Evolutionary conservation across 2,797 vertebrate genomes (phyloP).

Genomic region (Cyprinodon diabolis): DNA sequence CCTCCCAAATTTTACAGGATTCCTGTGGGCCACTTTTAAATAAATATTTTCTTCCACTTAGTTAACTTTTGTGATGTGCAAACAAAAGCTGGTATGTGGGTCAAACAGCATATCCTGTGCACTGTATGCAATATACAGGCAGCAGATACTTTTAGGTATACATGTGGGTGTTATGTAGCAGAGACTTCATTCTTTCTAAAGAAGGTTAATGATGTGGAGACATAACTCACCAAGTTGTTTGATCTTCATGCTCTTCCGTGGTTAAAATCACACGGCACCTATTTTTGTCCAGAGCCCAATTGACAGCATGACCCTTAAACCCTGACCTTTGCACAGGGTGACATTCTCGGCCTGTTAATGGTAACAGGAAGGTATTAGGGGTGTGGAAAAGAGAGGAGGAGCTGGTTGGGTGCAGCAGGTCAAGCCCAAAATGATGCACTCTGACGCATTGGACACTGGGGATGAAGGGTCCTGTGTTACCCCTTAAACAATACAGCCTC

Average conservation of each 20-base stretch:
- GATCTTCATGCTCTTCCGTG: conserved; percentile 56
- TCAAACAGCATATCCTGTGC: conserved; percentile 39
- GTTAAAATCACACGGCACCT: conserved; percentile 76
- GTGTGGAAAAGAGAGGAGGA: conserved; percentile 52
- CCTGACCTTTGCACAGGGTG: conserved; percentile 75
- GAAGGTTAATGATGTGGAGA: conserved; percentile 48
- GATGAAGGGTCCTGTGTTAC: conserved; percentile 63
- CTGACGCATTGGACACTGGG: conserved; percentile 43
- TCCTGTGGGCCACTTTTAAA: conserved; percentile 70
- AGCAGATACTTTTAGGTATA: conserved; percentile 17
- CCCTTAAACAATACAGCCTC: conserved; percentile 70
- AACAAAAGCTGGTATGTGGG: conserved; percentile 62
- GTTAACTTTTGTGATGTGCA: conserved; percentile 54
- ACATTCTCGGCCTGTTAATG: conserved; percentile 70
- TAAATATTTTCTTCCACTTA: conserved; percentile 56
- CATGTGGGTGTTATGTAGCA: conserved; percentile 21
- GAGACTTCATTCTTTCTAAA: conserved; percentile 16
- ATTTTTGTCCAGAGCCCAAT: conserved; percentile 75
- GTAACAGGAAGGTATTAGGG: conserved; percentile 85
- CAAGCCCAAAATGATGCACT: conserved; percentile 78
- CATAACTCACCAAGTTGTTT: conserved; percentile 53
- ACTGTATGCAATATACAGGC: conserved; percentile 37
- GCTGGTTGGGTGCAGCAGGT: conserved; percentile 68
- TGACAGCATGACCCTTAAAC: conserved; percentile 75
- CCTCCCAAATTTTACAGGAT: conserved; percentile 60